Base-by-base conservation (phyloP, 2,888 invertebrate species). In the Tenthredo notha region DNA sequence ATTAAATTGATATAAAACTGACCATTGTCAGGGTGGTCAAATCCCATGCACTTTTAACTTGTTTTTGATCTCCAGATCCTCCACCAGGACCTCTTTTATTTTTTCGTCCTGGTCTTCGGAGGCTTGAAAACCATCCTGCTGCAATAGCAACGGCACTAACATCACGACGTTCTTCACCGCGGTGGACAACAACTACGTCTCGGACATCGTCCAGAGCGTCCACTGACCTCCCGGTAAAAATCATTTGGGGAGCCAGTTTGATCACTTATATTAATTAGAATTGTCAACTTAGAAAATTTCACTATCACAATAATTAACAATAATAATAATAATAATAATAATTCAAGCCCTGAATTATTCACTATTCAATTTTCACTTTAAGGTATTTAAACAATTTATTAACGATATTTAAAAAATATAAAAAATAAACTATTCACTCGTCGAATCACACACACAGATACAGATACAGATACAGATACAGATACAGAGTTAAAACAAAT, bases 91-190 rank as follows among this genome's bases (percentile, higher is more conserved):
- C 88, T 85, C 90, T 91, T 87, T 92, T 92, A 84, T 85, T 86
- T 88, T 91, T 92, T 88, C 91, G 92, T 93, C 93, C 95, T 93
- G 94, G 94, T 88, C 97, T 95, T 90, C 97, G 95, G 92, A 97
- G 93, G 87, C 97, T 97, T 88, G 96, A 96, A 93, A 97, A 97
- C 97, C 97, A 97, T 93, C 96, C 97, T 89, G 96, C 95, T 86
- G 97, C 96, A 89, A 91, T 89, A 25, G 92, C 89, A 75, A 92
- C 89, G 67, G 91, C 91, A 85, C 90, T 90, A 54, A 90, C 90
- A 74, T 92, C 91, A 10, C 89, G 88, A 12, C 90, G 90, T 67
- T 88, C 88, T 9, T 89, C 90, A 4, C 4, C 33, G 47, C 84
- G 82, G 75, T 87, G 88, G 37, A 87, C 88, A 50, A 75, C 82